Conservation (phyloP, 2,113 vertebrate species). For the Malurus elegans region DNA sequence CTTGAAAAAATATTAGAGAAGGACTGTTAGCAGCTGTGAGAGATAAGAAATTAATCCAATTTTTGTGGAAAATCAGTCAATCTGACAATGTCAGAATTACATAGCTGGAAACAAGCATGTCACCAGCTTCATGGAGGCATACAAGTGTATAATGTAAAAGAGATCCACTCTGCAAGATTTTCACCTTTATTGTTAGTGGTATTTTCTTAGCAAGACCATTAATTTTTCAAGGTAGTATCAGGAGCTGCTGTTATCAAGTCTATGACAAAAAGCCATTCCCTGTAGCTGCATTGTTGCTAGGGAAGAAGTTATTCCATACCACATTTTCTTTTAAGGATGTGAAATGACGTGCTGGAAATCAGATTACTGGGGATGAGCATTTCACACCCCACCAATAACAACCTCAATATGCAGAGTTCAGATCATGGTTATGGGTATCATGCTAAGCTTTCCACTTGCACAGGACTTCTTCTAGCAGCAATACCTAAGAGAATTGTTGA, state of each 20-base stretch:
- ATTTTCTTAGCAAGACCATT: neutral
- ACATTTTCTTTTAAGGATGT: neutral
- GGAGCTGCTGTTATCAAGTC: neutral
- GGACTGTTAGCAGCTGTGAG: neutral
- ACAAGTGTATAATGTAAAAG: neutral
- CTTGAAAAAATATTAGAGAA: neutral
- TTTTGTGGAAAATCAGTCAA: neutral
- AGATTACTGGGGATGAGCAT: neutral
- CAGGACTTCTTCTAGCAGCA: neutral
- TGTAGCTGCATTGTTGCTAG: neutral
- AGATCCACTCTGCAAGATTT: neutral
- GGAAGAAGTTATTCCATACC: neutral
- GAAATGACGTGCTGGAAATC: neutral
- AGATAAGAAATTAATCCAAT: neutral
- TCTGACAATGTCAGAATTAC: neutral
- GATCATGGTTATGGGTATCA: rapidly evolving
- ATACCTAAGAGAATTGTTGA: neutral
- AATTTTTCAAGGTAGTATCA: neutral
- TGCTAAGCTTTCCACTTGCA: neutral
- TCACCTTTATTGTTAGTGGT: neutral
- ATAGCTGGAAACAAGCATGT: neutral
- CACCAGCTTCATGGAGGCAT: neutral
- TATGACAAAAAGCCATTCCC: neutral
- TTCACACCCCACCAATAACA: neutral
- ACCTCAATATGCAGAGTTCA: neutral